A percentile compares a stretch with the other conserved stretches of the same genome.
Conservation (phyloP, 2,113 vertebrate species). For the Raphicerus campestris region DNA sequence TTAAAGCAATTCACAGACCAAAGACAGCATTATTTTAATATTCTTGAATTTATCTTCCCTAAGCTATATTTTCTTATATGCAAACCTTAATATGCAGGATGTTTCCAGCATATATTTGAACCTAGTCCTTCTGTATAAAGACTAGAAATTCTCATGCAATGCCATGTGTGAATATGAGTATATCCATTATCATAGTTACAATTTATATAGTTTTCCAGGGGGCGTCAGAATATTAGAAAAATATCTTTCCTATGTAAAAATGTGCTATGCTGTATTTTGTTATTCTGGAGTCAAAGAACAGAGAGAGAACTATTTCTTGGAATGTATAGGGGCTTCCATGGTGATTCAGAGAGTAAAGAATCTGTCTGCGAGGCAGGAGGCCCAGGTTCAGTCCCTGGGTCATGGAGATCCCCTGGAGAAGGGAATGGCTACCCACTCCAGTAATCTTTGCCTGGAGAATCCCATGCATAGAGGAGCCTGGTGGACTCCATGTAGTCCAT, state of each 20-base stretch:
- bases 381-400: background rate
- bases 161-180: background rate
- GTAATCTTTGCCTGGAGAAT: background rate
- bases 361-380: background rate
- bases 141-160: background rate
- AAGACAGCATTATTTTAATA: background rate
- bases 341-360: background rate
- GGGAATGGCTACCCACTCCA: background rate
- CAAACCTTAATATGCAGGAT: background rate
- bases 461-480: background rate
- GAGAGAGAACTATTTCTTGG: background rate
- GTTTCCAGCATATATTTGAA: background rate
- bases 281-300: background rate
- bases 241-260: background rate
- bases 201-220: background rate
- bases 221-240: background rate
- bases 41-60: background rate
- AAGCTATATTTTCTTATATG: background rate
- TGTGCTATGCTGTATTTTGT: background rate
- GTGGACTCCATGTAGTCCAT: background rate
- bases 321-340: background rate
- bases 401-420: background rate
- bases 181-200: background rate
- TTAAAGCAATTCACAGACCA: background rate
- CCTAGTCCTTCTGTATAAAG: background rate